A percentile compares a stretch with the other conserved stretches of the same genome.
Conservation (phyloP, 2,113 vertebrate species). For the Lontra canadensis region DNA sequence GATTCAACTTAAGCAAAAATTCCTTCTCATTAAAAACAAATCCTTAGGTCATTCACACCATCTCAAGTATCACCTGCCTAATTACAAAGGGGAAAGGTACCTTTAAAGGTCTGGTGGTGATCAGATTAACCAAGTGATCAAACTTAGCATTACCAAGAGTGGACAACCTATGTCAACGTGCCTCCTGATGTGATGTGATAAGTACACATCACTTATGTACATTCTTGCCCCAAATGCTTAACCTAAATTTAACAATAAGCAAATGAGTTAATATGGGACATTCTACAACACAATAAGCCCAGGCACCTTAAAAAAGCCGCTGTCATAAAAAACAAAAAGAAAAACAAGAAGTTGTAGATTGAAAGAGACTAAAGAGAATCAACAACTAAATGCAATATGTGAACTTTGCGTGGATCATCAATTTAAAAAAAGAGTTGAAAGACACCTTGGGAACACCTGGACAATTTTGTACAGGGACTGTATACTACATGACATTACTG, state of each 20-base stretch:
- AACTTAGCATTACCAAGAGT: slow-evolving; percentile 9
- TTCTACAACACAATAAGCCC: not conserved
- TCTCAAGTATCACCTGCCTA: slow-evolving; percentile 36
- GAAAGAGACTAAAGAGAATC: not conserved
- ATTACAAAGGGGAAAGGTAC: slow-evolving; percentile 7
- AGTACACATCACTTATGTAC: not conserved
- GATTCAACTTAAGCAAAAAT: not conserved
- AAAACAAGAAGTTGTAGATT: not conserved
- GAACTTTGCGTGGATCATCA: not conserved
- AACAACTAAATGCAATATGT: not conserved
- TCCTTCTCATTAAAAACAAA: slow-evolving; percentile 40
- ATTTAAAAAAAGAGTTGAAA: slow-evolving; percentile 6
- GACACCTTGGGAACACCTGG: not conserved
- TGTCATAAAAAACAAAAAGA: not conserved
- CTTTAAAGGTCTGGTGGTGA: not conserved
- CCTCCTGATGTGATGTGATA: not conserved
- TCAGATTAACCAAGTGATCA: slow-evolving; percentile 17
- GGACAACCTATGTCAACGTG: not conserved
- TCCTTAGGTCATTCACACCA: not conserved
- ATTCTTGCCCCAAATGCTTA: not conserved
- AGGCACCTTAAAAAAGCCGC: not conserved
- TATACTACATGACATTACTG: not conserved
- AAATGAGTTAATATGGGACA: not conserved
- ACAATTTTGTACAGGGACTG: not conserved
- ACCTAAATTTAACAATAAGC: not conserved